Conservation (phyloP, 2,888 invertebrate species). For the Sussaba pulchella region DNA sequence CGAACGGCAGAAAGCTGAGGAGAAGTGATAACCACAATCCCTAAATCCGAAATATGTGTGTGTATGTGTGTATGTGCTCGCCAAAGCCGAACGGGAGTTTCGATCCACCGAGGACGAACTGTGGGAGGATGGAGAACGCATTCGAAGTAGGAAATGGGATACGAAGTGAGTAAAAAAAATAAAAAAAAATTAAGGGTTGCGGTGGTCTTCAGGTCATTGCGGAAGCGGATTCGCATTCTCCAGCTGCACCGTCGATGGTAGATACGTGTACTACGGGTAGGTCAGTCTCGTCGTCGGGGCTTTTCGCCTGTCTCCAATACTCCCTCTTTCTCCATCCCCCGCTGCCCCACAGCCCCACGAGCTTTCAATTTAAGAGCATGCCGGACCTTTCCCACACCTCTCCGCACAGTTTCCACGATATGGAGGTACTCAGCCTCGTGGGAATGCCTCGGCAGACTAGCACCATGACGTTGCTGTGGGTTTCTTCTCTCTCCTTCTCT, state of each 20-base stretch:
- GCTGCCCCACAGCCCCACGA: slow-evolving; percentile 1
- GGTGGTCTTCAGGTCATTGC: slow-evolving; percentile 43
- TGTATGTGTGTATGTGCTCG: slow-evolving; percentile 11
- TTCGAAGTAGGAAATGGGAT: slow-evolving; percentile 36
- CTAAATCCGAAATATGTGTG: slow-evolving; percentile 46
- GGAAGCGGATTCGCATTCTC: slow-evolving; percentile 29
- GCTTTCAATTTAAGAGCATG: slow-evolving; percentile 64
- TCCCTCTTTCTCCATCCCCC: slow-evolving; percentile 9
- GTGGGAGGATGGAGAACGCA: slow-evolving; percentile 1
- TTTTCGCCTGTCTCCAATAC: slow-evolving; percentile 39
- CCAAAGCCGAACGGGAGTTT: slow-evolving; percentile 44
- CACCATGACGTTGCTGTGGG: not conserved
- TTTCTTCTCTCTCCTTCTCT: not conserved
- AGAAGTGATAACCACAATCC: slow-evolving; percentile 57
- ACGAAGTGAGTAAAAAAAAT: slow-evolving; percentile 48
- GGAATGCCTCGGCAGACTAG: slow-evolving; percentile 42
- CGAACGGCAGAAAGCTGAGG: slow-evolving; percentile 26
- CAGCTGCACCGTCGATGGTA: slow-evolving; percentile 18
- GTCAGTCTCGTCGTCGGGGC: slow-evolving; percentile 30
- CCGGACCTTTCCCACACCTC: slow-evolving; percentile 62
- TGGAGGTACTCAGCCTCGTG: slow-evolving; percentile 49
- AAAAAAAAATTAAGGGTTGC: slow-evolving; percentile 56
- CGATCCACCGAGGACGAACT: slow-evolving; percentile 6
- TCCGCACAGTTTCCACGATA: slow-evolving; percentile 50
- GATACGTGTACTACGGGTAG: slow-evolving; percentile 40